Evolutionary conservation across 2,888 invertebrate genomes (phyloP).

Genomic region (Tenthredo scrophulariae): DNA sequence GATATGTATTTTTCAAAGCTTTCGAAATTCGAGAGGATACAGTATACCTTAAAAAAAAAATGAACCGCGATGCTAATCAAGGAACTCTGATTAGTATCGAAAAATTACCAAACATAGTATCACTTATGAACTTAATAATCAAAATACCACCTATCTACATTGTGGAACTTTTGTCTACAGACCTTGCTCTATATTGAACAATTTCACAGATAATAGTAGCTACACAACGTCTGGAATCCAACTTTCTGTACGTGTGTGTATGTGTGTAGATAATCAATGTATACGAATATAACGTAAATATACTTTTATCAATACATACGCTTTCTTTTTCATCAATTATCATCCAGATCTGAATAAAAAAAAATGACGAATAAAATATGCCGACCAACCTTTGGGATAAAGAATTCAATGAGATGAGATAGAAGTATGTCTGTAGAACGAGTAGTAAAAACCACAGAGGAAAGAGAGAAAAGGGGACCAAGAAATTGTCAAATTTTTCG

Average conservation of each 20-base stretch:
- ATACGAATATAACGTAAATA: background rate
- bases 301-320: background rate
- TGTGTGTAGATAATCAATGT: background rate
- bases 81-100: background rate
- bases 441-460: background rate
- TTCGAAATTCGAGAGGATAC: background rate
- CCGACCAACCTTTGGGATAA: background rate
- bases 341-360: background rate
- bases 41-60: background rate
- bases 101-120: background rate
- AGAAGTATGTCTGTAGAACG: background rate
- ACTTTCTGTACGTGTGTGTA: no score
- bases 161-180: background rate
- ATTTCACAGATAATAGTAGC: background rate
- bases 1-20: no score
- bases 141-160: background rate
- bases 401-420: background rate
- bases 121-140: background rate
- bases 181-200: background rate
- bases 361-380: background rate
- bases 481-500: conserved; percentile 46
- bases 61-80: background rate
- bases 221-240: background rate
- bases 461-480: background rate
- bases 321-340: background rate